These are phyloP conservation scores for Capreolus pygargus DNA, from an alignment of 2,113 vertebrate species.

Conservation along the genomic window DNA sequence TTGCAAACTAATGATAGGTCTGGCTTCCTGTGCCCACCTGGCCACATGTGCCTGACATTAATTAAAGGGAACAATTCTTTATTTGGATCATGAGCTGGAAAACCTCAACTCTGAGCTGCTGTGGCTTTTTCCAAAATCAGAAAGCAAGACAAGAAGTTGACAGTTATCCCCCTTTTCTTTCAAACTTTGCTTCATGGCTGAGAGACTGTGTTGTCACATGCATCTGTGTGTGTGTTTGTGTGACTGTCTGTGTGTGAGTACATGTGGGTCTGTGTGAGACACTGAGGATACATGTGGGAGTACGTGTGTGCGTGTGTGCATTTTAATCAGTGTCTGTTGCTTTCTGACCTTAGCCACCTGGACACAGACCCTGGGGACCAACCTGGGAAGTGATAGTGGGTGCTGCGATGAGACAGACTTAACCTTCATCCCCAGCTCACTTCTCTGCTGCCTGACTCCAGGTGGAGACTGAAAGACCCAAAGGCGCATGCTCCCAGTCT, in stretches of 20 bases:
- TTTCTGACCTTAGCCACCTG: background rate
- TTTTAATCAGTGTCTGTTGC: background rate
- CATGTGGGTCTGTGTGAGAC: background rate
- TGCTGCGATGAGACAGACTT: too few relatives aligned
- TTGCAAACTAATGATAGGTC: background rate
- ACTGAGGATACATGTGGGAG: background rate
- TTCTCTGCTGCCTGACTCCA: background rate
- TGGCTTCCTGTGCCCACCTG: background rate
- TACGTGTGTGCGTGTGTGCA: background rate
- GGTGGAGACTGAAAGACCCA: fast-evolving
- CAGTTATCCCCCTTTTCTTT: background rate
- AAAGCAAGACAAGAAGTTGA: background rate
- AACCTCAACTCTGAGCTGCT: background rate
- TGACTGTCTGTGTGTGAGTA: background rate
- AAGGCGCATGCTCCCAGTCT: fast-evolving
- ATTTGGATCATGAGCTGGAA: background rate
- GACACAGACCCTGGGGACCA: fast-evolving
- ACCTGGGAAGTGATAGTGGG: background rate
- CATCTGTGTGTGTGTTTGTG: too few relatives aligned
- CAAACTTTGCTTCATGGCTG: too few relatives aligned
- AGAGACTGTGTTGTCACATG: fast-evolving
- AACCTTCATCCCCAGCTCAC: too few relatives aligned
- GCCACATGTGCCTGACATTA: fast-evolving
- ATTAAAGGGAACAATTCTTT: fast-evolving
- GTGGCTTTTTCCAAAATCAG: background rate